Percentiles rank a stretch among this genome's conserved stretches.
Conservation (phyloP, 2,888 invertebrate species). For the Thereva nobilitata region DNA sequence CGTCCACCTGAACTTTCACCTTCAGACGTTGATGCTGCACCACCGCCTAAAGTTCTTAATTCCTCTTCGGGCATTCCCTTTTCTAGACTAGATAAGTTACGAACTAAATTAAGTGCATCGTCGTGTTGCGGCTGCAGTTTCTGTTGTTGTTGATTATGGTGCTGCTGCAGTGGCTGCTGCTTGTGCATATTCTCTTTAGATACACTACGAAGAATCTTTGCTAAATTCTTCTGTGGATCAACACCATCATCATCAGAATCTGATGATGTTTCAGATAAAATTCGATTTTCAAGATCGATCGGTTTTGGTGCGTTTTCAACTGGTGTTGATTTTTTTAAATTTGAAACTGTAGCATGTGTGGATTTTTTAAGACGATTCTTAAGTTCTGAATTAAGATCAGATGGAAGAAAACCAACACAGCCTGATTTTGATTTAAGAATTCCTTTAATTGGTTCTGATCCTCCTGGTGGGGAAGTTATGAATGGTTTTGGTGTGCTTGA, state of each 20-base stretch:
- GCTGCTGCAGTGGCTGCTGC: slow-evolving; percentile 35
- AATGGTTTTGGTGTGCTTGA: slow-evolving; percentile 37
- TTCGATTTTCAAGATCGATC: slow-evolving; percentile 38
- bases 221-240: slow-evolving; percentile 51
- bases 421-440: slow-evolving; percentile 54
- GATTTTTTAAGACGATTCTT: slow-evolving; percentile 56
- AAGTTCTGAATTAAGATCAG: slow-evolving; percentile 55
- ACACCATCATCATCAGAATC: slow-evolving; percentile 43
- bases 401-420: slow-evolving; percentile 54
- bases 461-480: slow-evolving; percentile 39
- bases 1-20: slow-evolving; percentile 61
- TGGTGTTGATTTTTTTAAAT: slow-evolving; percentile 55
- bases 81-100: slow-evolving; percentile 54
- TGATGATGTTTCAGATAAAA: slow-evolving; percentile 41
- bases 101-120: slow-evolving; percentile 54
- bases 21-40: slow-evolving; percentile 55
- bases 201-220: slow-evolving; percentile 51
- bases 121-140: slow-evolving; percentile 47
- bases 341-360: slow-evolving; percentile 55
- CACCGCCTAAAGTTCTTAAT: slow-evolving; percentile 30
- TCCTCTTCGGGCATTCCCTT: slow-evolving; percentile 32
- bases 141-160: slow-evolving; percentile 22
- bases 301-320: slow-evolving; percentile 46
- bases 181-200: slow-evolving; percentile 51
- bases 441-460: slow-evolving; percentile 48